Evolutionary conservation across 2,797 vertebrate species (phyloP), one percentile per base, ranked within the genome.

Genomic region (Cryptoblepharus egeriae): DNA sequence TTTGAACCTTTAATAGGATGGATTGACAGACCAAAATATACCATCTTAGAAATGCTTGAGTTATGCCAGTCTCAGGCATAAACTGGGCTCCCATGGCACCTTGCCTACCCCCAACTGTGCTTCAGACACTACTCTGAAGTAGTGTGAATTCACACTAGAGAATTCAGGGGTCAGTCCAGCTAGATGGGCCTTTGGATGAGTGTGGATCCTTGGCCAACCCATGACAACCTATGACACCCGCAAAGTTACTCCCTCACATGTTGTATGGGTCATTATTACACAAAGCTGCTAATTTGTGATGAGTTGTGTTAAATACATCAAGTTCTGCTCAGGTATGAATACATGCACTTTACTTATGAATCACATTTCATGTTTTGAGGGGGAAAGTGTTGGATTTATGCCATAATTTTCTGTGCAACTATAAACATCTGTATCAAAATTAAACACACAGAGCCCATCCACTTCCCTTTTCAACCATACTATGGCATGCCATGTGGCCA

Each of bases 401-500:
- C 79, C n/a, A 83, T 91, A 81, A 87, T 91, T 92, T 85, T 81
- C 63, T 88, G 35, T 77, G 75, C 78, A 92, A 86, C 81, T 88
- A 76, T 87, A 91, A 93, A 92, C 88, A 90, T 83, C 87, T 93
- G 87, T 71, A 85, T 79, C 9, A 70, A 78, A 89, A 90, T 91
- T 91, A 87, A 93, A 91, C 45, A 85, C 81, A 49, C 3, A 78
- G 89, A 89, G 85, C 37, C 0, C 37, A 77, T 24, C 84, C 39
- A 49, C 75, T 83, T 88, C 79, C 68, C 2, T 24, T 13, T 13
- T 30, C 13, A 88, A 71, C 82, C 77, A 75, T 68, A 70, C 78
- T 84, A 87, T 89, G 75, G 75, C 85, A 80, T 57, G 45, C 86
- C 88, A 92, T 90, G 92, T 93, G 92, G 92, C 79, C 86, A 92